Percentiles rank a stretch among this genome's conserved stretches.
Conservation (phyloP, 2,888 invertebrate genomes). For the Ophion ellenae region DNA sequence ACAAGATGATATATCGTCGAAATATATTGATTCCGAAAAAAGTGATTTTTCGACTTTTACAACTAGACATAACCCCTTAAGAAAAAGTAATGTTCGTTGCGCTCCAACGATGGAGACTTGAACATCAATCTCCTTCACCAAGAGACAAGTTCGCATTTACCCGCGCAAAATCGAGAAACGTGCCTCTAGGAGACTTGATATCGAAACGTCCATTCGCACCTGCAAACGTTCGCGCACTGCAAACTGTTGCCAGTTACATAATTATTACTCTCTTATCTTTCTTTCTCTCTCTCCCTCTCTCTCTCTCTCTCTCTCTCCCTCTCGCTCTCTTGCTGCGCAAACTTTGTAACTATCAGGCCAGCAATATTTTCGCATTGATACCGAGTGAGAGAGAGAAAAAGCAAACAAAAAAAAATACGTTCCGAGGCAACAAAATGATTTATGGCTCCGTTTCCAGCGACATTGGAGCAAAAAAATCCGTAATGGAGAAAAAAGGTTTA, state of each 20-base stretch:
- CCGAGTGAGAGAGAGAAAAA: conserved; percentile 14
- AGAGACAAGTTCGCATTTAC: not conserved
- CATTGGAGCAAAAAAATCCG: not conserved
- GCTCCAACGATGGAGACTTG: no score
- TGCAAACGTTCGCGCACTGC: not conserved
- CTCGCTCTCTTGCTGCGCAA: conserved; percentile 21
- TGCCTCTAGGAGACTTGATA: not conserved
- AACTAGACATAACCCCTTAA: no score
- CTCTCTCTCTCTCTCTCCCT: conserved; percentile 8
- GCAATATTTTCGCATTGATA: conserved; percentile 51
- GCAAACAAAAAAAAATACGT: conserved; percentile 2
- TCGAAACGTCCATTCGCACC: not conserved
- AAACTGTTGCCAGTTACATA: conserved; percentile 56
- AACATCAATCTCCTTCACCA: not conserved
- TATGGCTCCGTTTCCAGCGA: conserved; percentile 34
- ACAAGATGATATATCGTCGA: no score
- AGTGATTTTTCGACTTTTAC: no score
- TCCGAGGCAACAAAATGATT: conserved; percentile 29
- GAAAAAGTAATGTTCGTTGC: no score
- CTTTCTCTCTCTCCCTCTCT: conserved; percentile 28
- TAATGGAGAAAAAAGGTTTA: conserved; percentile 28
- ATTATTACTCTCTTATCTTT: conserved; percentile 51
- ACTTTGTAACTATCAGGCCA: conserved; percentile 48
- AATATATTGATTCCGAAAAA: no score
- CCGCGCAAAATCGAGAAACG: not conserved